phyloP scores from a whole-genome alignment of 2,888 invertebrate genomes.

The Dolichomitus sp. region DNA sequence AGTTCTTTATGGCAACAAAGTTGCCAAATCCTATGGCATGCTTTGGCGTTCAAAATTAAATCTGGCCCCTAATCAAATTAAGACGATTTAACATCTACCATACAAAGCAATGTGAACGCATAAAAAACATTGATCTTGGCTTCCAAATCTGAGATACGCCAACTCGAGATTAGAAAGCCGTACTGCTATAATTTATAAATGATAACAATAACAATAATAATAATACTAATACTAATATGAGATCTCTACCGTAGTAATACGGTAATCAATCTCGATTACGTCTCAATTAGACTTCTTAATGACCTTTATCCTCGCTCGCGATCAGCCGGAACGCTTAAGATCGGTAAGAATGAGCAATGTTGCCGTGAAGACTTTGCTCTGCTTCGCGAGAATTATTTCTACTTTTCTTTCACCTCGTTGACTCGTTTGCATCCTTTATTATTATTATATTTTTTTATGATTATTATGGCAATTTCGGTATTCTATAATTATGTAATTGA shows the following conservation, averaged over 20 bases:
- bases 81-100: not conserved
- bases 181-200: conserved; percentile 11
- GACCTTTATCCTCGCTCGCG: conserved; percentile 48
- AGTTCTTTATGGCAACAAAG: too few relatives aligned
- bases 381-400: conserved; percentile 9
- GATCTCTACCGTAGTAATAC: conserved; percentile 32
- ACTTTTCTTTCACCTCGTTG: conserved; percentile 27
- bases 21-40: too few relatives aligned
- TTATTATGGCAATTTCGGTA: conserved; percentile 4
- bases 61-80: too few relatives aligned
- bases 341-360: not conserved
- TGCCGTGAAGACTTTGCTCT: conserved; percentile 22
- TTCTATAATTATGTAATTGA: conserved; percentile 55
- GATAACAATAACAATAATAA: not conserved
- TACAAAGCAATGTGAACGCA: not conserved
- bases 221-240: not conserved
- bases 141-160: not conserved
- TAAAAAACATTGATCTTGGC: not conserved
- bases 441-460: conserved; percentile 1
- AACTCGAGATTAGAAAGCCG: not conserved
- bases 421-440: conserved; percentile 13
- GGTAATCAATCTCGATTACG: conserved; percentile 58
- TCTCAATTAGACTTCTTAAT: conserved; percentile 57
- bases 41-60: too few relatives aligned
- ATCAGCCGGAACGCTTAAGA: conserved; percentile 47